Evolutionary conservation across 2,113 vertebrate genomes (phyloP).

Genomic region (Ophthalmolycus amberensis): DNA sequence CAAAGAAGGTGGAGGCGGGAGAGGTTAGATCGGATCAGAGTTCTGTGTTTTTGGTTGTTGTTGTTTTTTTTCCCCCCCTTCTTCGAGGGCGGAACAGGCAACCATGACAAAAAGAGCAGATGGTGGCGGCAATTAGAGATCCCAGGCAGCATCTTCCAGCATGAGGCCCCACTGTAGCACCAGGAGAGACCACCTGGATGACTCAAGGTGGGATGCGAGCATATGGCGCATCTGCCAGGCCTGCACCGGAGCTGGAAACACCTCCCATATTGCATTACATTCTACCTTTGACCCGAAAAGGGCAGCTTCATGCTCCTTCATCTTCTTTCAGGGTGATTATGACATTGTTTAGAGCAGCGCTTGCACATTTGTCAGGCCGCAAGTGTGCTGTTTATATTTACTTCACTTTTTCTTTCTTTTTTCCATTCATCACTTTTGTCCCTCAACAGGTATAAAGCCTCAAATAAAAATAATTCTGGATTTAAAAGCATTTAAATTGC

Average conservation of each 20-base stretch:
- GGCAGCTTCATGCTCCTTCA: constrained; percentile 29
- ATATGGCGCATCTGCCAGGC: constrained; percentile 78
- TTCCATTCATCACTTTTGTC: not conserved
- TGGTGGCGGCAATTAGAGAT: constrained; percentile 81
- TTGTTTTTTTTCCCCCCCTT: constrained; percentile 14
- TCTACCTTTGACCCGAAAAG: constrained; percentile 75
- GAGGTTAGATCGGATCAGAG: constrained; percentile 50
- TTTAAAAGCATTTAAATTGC: not conserved
- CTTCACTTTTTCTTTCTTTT: not conserved
- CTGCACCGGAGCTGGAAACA: constrained; percentile 75
- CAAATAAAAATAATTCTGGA: not conserved
- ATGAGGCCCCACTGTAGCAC: constrained; percentile 73
- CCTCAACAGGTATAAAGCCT: constrained; percentile 32
- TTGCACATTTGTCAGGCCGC: constrained; percentile 15
- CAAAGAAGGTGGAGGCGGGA: constrained; percentile 21
- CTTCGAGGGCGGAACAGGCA: constrained; percentile 67
- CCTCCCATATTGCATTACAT: constrained; percentile 78
- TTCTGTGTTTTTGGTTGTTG: constrained; percentile 31
- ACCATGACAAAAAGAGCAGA: constrained; percentile 82
- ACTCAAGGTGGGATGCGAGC: constrained; percentile 78
- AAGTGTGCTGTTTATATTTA: constrained; percentile 10
- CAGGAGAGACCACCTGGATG: constrained; percentile 81
- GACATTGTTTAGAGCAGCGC: not conserved
- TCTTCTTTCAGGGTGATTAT: constrained; percentile 20
- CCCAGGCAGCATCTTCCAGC: constrained; percentile 78